These are phyloP conservation scores for Apodemia mormo DNA, from an alignment of 2,888 invertebrate genomes.

Conservation along the genomic window DNA sequence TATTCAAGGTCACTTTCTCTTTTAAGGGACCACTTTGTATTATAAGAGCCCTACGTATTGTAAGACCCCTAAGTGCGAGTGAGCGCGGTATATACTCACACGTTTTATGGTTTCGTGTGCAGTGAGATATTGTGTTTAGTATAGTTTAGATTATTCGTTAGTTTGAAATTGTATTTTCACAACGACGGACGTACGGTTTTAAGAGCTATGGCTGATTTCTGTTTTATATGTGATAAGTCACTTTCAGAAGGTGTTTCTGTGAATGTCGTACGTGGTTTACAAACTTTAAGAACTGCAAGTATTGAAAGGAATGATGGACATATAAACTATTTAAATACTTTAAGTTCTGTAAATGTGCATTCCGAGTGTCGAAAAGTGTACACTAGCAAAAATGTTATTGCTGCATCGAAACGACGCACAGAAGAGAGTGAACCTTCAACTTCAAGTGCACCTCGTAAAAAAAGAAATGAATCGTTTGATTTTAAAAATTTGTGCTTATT, in stretches of 20 bases:
- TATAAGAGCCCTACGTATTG: constrained; percentile 18
- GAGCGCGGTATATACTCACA: constrained; percentile 21
- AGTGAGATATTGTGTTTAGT: constrained; percentile 10
- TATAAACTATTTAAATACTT: constrained; percentile 40
- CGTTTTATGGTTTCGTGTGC: constrained; percentile 9
- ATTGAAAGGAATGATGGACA: constrained; percentile 41
- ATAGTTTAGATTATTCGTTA: constrained; percentile 33
- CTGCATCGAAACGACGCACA: too few relatives aligned
- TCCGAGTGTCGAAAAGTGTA: too few relatives aligned
- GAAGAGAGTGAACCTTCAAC: constrained; percentile 31
- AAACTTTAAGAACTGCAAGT: constrained; percentile 41
- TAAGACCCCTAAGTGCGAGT: constrained; percentile 24
- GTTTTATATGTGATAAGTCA: constrained; percentile 41
- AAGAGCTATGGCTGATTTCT: constrained; percentile 42
- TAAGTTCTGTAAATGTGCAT: constrained; percentile 41
- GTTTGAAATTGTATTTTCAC: constrained; percentile 32
- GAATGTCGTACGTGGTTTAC: constrained; percentile 41
- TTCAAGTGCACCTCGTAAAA: constrained; percentile 42
- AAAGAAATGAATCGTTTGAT: constrained; percentile 42
- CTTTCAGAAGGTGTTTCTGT: constrained; percentile 41
- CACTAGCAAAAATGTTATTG: too few relatives aligned
- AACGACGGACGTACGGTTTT: constrained; percentile 37
- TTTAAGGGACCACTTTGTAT: constrained; percentile 14
- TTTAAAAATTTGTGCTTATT: constrained; percentile 48
- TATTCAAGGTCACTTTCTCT: constrained; percentile 36